Evolutionary conservation across 2,113 vertebrate genomes (phyloP).

Genomic region (Rhinolophus ferrumequinum): DNA sequence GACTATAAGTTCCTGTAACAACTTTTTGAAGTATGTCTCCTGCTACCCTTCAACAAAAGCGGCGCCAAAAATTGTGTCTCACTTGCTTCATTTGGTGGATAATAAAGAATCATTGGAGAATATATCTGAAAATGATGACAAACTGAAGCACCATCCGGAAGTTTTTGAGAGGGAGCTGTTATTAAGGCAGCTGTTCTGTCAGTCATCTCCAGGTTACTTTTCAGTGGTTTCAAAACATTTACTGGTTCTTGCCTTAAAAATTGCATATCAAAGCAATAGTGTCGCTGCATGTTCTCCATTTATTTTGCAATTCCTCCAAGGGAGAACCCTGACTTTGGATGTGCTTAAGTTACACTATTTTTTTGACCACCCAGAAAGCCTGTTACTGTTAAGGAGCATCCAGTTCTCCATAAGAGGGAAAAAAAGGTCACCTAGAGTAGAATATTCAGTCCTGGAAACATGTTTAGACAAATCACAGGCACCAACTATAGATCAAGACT

Average conservation of each 20-base stretch:
- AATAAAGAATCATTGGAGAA: slow-evolving; percentile 58
- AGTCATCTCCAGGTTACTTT: neutral
- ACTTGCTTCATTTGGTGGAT: slow-evolving; percentile 72
- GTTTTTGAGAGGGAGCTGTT: fast-evolving
- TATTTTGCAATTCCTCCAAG: slow-evolving; percentile 52
- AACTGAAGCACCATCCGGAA: neutral
- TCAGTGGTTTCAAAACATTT: neutral
- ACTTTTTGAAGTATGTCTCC: slow-evolving; percentile 65
- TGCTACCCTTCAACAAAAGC: slow-evolving; percentile 60
- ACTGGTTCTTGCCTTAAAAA: neutral
- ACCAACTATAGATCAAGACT: slow-evolving; percentile 59
- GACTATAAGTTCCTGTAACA: neutral
- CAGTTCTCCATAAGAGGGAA: neutral
- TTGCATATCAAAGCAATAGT: slow-evolving; percentile 44
- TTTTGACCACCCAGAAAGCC: slow-evolving; percentile 62
- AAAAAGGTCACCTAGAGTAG: fast-evolving
- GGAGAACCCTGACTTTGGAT: slow-evolving; percentile 19
- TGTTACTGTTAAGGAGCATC: slow-evolving; percentile 49
- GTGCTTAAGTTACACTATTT: slow-evolving; percentile 56
- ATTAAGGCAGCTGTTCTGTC: fast-evolving
- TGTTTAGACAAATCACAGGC: neutral
- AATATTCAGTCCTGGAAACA: neutral
- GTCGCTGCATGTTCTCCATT: slow-evolving; percentile 26
- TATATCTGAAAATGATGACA: slow-evolving; percentile 33
- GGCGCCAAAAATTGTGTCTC: slow-evolving; percentile 66